These are phyloP conservation scores for Collichthys lucidus DNA, from an alignment of 2,113 vertebrate genomes.

Conservation along the genomic window DNA sequence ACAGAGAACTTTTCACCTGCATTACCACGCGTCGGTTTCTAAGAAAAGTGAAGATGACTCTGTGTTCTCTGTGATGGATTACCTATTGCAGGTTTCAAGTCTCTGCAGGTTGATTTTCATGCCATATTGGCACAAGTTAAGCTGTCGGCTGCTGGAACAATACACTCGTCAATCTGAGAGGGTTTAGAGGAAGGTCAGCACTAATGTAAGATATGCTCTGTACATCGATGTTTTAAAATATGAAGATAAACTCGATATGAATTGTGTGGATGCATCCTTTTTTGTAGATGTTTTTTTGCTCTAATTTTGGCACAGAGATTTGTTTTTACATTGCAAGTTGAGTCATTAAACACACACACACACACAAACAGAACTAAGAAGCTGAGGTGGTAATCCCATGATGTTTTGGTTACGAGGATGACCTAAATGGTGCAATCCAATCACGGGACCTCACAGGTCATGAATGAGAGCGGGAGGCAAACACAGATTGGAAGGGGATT, in stretches of 20 bases:
- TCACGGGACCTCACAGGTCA: slow-evolving; percentile 52
- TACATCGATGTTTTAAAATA: not conserved
- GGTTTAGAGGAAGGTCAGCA: not conserved
- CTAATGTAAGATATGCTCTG: not conserved
- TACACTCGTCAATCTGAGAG: not conserved
- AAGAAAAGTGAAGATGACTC: not conserved
- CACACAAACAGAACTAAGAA: slow-evolving; percentile 16
- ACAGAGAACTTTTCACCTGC: not conserved
- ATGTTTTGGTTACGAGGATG: slow-evolving; percentile 54
- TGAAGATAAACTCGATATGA: not conserved
- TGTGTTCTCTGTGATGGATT: slow-evolving; percentile 26
- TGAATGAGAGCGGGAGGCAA: slow-evolving; percentile 39
- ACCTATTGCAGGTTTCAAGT: slow-evolving; percentile 17
- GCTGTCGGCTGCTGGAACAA: not conserved
- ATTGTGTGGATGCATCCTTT: not conserved
- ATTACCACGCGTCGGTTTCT: not conserved
- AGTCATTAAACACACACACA: slow-evolving; percentile 43
- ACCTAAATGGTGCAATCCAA: slow-evolving; percentile 60
- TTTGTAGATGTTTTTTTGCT: slow-evolving; percentile 22
- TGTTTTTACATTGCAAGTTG: slow-evolving; percentile 18
- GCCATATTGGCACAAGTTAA: not conserved
- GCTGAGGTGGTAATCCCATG: slow-evolving; percentile 56
- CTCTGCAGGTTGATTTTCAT: slow-evolving; percentile 28
- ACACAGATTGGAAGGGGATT: slow-evolving; percentile 34
- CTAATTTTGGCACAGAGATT: slow-evolving; percentile 5